Conservation (phyloP, 64 coral and sea anemone species). For the Pocillopora damicornis region DNA sequence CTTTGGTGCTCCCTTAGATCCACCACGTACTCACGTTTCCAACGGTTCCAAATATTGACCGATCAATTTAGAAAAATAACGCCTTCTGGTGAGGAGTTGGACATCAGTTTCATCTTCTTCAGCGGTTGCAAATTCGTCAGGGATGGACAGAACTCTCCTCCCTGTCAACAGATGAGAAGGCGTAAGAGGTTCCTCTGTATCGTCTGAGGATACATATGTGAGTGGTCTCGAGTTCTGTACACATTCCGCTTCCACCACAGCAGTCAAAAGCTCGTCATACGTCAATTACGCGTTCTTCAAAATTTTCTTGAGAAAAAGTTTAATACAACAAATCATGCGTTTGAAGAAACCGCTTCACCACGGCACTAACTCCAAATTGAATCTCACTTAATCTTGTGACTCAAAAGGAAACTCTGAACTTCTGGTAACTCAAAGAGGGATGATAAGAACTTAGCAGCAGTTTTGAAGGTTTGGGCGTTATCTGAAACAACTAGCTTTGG, state of each 20-base stretch:
- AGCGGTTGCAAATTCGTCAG: too few relatives aligned
- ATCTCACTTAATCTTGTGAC: background rate
- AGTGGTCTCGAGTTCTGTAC: background rate
- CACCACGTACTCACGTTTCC: background rate
- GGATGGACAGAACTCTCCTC: too few relatives aligned
- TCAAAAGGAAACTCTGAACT: background rate
- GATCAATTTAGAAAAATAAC: background rate
- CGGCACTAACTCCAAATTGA: background rate
- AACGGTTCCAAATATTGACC: conserved; percentile 1
- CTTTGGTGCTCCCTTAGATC: background rate
- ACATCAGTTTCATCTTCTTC: too few relatives aligned
- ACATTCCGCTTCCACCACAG: conserved; percentile 5
- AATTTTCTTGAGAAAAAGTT: background rate
- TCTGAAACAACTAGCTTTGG: too few relatives aligned
- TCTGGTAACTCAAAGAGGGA: too few relatives aligned
- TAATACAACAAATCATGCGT: background rate
- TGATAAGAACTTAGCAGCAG: too few relatives aligned
- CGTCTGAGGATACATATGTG: too few relatives aligned
- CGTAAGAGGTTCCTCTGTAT: too few relatives aligned
- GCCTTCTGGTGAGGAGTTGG: background rate
- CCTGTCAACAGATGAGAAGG: too few relatives aligned
- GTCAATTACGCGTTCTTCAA: background rate
- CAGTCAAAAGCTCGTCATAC: conserved; percentile 14
- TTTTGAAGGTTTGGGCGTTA: too few relatives aligned
- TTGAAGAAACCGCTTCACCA: conserved; percentile 41